Base-by-base conservation (phyloP, 2,888 invertebrate genomes). In the Rhagonycha lutea region DNA sequence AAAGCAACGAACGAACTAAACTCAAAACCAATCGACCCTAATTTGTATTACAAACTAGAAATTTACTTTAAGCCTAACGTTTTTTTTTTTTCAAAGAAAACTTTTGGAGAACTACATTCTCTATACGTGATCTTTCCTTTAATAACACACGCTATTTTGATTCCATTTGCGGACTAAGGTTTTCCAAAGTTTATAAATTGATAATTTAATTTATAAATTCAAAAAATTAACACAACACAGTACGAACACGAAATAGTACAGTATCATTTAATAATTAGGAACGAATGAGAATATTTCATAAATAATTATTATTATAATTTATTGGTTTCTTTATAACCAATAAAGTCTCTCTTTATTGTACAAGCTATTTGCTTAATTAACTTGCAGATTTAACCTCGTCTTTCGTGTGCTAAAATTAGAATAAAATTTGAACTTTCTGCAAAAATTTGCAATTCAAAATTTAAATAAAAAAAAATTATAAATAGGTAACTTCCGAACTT, bases 11-110 rank as follows among this genome's bases (percentile, higher is more conserved):
- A 74, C 63, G 63, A 65, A 65, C 63, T 26, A 65, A 65, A 65
- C 63, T 74, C 61, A 74, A 74, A 74, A 70, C 70, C 65, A 70
- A 69, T 74, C 69, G 68, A 14, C 14, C 74, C 74, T 74, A 70
- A 74, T 74, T 67, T 74, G 74, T 74, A 70, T 74, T 70, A 74
- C 70, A 70, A 70, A 70, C 70, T 74, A 61, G 70, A 70, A 70
- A 70, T 70, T 70, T 32, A 68, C 69, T 28, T 70, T 62, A 68
- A 47, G 14, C 60, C 28, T 67, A 68, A 61, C 68, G 32, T 70
- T 67, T 60, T 69, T 70, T 12, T n/a, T 61, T 65, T 65, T 18
- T 65, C 24, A 26, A 74, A 74, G n/a, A 18, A 60, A 65, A 74
- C 70, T 68, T 74, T 69, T 47, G 47, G 65, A 29, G 65, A 28